Evolutionary conservation across 2,888 invertebrate species (phyloP), one percentile per base, ranked within the genome.

Genomic region (Incurvaria masculella): DNA sequence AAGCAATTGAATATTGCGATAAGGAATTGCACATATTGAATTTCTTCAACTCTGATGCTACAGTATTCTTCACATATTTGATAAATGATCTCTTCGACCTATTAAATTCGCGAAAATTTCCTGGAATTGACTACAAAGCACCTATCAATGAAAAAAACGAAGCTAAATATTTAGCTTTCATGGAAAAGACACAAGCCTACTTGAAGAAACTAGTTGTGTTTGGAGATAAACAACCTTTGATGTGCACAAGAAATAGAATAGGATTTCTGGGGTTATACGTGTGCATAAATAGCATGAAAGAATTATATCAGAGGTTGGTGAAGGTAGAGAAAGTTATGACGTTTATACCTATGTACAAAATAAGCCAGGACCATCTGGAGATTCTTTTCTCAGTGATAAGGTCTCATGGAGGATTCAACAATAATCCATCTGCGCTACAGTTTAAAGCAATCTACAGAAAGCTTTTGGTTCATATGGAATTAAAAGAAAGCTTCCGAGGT

Each of bases 361-460:
- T 54, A 2, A 52, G 51, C 41, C 55, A 55, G 39, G 54, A 55
- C 18, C 52, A 52, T 26, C 21, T 55, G 19, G 53, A 54, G 39
- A 39, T 52, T 2, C n/a, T 55, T 5, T 54, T 56, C 42, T 45
- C 52, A 8, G 39, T 50, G 8, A 51, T 54, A 20, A 42, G 54
- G 11, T 33, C 52, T 27, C 52, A 52, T 16, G 53, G 53, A n/a
- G 53, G 54, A 8, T 48, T 39, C 23, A 56, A 53, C 20, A 56
- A 45, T 17, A 53, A 54, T 39, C 52, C 53, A 3, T 53, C 56
- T 4, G 51, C 53, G 1, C 45, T 51, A 16, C 55, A 56, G 23
- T 56, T 56, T 49, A 19, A 49, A 21, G 47, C 54, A 1, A 47
- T 48, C 8, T 56, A 55, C 44, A 57, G 55, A 50, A 57, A 56